Conservation (phyloP, 2,888 invertebrate genomes). For the Neoscelio sp. region DNA sequence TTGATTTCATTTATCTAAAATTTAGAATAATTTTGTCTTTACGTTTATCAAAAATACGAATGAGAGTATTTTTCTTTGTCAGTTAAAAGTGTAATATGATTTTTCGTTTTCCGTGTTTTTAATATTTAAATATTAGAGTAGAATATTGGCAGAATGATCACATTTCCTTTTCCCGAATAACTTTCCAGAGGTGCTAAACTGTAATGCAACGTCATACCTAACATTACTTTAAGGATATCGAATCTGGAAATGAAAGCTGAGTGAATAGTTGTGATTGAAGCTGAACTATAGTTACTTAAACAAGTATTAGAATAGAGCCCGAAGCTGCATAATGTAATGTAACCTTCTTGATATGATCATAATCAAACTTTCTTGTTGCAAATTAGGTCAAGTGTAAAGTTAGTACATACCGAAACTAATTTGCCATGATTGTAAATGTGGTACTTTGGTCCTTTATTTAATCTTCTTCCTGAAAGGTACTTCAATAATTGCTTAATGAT, state of each 20-base stretch:
- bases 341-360: conserved; percentile 51
- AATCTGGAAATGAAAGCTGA: conserved; percentile 40
- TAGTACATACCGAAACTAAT: conserved; percentile 40
- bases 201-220: neutral
- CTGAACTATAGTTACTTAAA: conserved; percentile 38
- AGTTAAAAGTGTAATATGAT: too few species aligned
- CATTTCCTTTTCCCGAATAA: neutral
- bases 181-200: neutral
- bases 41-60: too few species aligned
- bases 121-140: neutral
- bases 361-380: conserved; percentile 49
- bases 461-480: conserved; percentile 20
- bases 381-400: conserved; percentile 54
- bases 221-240: conserved; percentile 22
- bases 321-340: conserved; percentile 40
- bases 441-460: conserved; percentile 18
- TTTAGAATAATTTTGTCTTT: too few species aligned
- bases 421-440: conserved; percentile 30
- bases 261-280: conserved; percentile 43
- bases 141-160: neutral
- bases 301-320: conserved; percentile 33
- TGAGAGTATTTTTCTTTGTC: too few species aligned
- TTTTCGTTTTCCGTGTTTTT: too few species aligned
- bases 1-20: too few species aligned
- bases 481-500: too few species aligned